Evolutionary conservation across 2,113 vertebrate species (phyloP).

Genomic region (Corydoras maculifer): DNA sequence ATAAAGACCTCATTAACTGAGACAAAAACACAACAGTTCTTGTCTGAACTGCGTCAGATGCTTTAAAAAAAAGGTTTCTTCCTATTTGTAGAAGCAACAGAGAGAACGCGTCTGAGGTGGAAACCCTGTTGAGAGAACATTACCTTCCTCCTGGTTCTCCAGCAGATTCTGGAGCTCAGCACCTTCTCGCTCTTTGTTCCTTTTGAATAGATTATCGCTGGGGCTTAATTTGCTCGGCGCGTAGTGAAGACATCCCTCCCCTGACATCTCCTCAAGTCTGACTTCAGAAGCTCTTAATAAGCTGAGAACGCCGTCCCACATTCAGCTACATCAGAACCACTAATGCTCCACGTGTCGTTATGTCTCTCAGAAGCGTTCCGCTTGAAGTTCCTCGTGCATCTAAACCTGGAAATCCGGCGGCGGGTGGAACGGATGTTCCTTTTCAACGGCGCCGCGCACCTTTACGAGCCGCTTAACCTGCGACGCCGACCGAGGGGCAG

Average conservation of each 20-base stretch:
- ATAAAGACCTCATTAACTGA: too few relatives aligned
- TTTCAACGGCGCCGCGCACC: constrained; percentile 58
- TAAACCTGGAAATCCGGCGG: constrained; percentile 10
- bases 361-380: constrained; percentile 67
- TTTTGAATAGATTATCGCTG: constrained; percentile 55
- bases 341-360: constrained; percentile 67
- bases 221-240: constrained; percentile 60
- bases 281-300: constrained; percentile 67
- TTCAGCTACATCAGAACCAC: constrained; percentile 63
- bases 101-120: constrained; percentile 7
- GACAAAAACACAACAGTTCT: too few relatives aligned
- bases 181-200: constrained; percentile 37
- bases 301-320: constrained; percentile 59
- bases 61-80: too few relatives aligned
- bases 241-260: constrained; percentile 47
- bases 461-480: constrained; percentile 56
- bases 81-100: too few relatives aligned
- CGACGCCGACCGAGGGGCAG: constrained; percentile 33
- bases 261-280: constrained; percentile 53
- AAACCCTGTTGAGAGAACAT: constrained; percentile 32
- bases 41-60: too few relatives aligned
- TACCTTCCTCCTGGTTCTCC: constrained; percentile 40
- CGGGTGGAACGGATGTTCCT: constrained; percentile 52
- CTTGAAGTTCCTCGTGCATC: constrained; percentile 49
- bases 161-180: constrained; percentile 48